Base-by-base conservation (phyloP, 2,113 vertebrate species). In the Harpagus bidentatus region DNA sequence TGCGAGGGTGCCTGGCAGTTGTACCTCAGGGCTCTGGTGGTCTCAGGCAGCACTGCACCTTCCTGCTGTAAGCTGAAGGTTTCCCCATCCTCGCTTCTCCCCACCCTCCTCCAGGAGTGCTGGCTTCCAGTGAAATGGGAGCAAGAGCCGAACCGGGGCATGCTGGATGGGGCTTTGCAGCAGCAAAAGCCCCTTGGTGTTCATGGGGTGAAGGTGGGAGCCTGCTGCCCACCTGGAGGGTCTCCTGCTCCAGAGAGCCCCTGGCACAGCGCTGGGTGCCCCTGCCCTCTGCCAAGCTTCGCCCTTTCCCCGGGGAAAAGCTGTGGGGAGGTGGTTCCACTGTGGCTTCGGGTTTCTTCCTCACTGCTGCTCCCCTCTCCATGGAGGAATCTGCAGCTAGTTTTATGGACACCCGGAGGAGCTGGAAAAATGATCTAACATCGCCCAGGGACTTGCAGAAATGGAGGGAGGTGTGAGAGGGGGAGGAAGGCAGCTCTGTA, bases 401-500 rank as follows among this genome's bases (percentile, higher is more conserved):
- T 82, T 85, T 86, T 61, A 61, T 62, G 90, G 92, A 94, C 87
- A 95, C 92, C 91, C 96, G 81, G 87, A 96, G 92, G 66, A 96
- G 78, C 78, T 95, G 87, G 90, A 25, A 95, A 96, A 96, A 61
- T 82, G 82, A 95, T 96, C 76, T 56, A 77, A 81, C 86, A 56
- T 73, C 85, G 93, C 95, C 67, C 43, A 86, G 69, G 67, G 76
- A 78, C 63, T 52, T 81, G 77, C 72, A 91, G 88, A 84, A 72
- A 42, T 65, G 67, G 82, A 95, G 94, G 90, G 86, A 95, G 93
- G 94, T 93, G 88, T 96, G 95, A 95, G 85, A 92, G 86, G 63
- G 72, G 94, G 93, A 90, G 94, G 90, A 86, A 94, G 83, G 88
- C 91, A 92, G 86, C 58, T 80, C 94, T 58, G 79, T 32, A 93